Evolutionary conservation across 2,113 vertebrate genomes (phyloP).

Genomic region (Tetrax tetrax): DNA sequence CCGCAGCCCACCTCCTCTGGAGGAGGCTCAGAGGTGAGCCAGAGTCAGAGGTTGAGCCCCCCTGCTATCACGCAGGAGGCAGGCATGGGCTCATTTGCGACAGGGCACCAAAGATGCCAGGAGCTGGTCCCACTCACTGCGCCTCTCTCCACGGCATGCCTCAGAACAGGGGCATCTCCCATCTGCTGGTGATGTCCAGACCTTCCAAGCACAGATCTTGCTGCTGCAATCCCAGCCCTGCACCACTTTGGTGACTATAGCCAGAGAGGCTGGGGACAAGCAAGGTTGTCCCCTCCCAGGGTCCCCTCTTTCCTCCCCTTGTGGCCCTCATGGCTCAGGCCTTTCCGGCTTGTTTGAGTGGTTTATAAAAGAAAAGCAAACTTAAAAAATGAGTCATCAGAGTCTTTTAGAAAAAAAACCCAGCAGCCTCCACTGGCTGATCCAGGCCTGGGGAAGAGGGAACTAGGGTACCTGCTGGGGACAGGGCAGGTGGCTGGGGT

Average conservation of each 20-base stretch:
- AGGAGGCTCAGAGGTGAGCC: neutral
- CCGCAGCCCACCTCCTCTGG: fast-evolving
- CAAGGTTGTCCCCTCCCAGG: neutral
- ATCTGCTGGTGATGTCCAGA: neutral
- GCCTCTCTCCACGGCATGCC: neutral
- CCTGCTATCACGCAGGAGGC: neutral
- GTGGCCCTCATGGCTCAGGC: neutral
- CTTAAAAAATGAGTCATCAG: neutral
- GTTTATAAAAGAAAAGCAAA: neutral
- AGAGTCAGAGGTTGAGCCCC: neutral
- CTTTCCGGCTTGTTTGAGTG: neutral
- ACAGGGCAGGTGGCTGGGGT: neutral
- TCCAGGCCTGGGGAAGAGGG: neutral
- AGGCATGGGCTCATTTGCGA: neutral
- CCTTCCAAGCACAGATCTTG: neutral
- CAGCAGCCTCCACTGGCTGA: neutral
- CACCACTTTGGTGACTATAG: neutral
- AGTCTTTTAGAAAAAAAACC: neutral
- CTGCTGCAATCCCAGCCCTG: neutral
- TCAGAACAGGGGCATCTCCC: neutral
- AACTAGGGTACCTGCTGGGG: neutral
- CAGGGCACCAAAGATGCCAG: neutral
- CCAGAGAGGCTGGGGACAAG: neutral
- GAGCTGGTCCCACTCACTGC: neutral
- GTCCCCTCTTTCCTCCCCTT: neutral